A percentile compares a stretch with the other conserved stretches of the same genome.
Evolutionary conservation across 2,797 vertebrate species (phyloP).

Genomic region (Silurus lanzhouensis): DNA sequence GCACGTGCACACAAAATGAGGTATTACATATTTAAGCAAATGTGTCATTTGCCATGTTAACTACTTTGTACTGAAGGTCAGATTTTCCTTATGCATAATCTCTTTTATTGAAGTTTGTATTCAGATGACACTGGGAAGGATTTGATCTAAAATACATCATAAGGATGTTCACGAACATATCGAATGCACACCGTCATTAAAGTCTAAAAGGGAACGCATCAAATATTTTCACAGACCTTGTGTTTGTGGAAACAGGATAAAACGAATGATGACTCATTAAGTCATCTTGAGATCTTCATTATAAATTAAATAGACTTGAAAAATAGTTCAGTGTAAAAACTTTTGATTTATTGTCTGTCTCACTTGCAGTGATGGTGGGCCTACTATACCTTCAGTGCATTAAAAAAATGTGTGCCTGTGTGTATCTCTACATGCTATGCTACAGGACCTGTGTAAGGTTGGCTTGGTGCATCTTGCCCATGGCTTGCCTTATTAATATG

Average conservation of each 20-base stretch:
- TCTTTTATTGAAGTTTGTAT: too few relatives aligned
- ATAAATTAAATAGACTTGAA: neutral
- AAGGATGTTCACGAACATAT: too few relatives aligned
- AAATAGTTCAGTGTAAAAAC: neutral
- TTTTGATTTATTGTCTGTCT: neutral
- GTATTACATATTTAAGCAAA: too few relatives aligned
- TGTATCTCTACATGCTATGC: constrained; percentile 31
- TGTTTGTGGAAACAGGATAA: neutral
- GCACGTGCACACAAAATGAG: too few relatives aligned
- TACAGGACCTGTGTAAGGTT: constrained; percentile 23
- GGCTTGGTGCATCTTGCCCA: constrained; percentile 47
- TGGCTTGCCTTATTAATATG: constrained; percentile 66
- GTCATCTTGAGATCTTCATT: neutral
- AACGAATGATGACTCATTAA: neutral
- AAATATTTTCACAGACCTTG: too few relatives aligned
- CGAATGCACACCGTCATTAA: too few relatives aligned
- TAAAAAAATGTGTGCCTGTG: neutral
- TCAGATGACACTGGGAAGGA: too few relatives aligned
- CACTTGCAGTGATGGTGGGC: neutral
- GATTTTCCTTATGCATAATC: too few relatives aligned
- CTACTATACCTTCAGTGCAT: neutral
- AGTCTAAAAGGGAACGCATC: too few relatives aligned
- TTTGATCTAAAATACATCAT: too few relatives aligned
- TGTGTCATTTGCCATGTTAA: too few relatives aligned
- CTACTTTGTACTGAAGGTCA: too few relatives aligned